phyloP scores from a whole-genome alignment of 2,797 vertebrate species.

The Ctenochaetus hawaiiensis region DNA sequence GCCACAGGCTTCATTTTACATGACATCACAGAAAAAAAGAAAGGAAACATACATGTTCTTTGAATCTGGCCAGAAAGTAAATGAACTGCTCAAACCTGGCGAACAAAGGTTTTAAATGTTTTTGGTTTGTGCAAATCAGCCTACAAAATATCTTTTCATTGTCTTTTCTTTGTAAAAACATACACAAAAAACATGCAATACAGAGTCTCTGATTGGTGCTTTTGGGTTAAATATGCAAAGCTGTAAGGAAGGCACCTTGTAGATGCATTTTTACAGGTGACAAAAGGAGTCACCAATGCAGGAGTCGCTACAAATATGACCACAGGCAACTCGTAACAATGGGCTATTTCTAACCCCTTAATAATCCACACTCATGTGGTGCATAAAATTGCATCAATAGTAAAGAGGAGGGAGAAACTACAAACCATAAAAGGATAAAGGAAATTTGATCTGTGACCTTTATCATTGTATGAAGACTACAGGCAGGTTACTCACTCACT shows the following conservation, averaged over 20 bases:
- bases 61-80: conserved; percentile 10
- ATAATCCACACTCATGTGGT: conserved; percentile 31
- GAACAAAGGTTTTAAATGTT: conserved; percentile 11
- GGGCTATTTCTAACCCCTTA: conserved; percentile 18
- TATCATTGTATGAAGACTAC: conserved; percentile 19
- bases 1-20: conserved; percentile 23
- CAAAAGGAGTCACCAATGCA: conserved; percentile 27
- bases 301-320: conserved; percentile 66
- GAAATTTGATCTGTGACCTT: neutral
- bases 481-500: conserved; percentile 6
- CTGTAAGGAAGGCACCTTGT: conserved; percentile 57
- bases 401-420: conserved; percentile 53
- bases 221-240: conserved; percentile 47
- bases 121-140: conserved; percentile 15
- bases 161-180: conserved; percentile 25
- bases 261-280: conserved; percentile 49
- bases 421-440: conserved; percentile 29
- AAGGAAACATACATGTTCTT: conserved; percentile 17
- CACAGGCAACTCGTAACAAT: conserved; percentile 23
- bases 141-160: conserved; percentile 8
- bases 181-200: conserved; percentile 24
- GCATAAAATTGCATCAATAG: conserved; percentile 41
- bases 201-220: conserved; percentile 32
- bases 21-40: conserved; percentile 21
- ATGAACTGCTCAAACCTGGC: conserved; percentile 19